Evolutionary conservation across 1,140 invertebrate genomes (phyloP).

Genomic region (Metaphire vulgaris): DNA sequence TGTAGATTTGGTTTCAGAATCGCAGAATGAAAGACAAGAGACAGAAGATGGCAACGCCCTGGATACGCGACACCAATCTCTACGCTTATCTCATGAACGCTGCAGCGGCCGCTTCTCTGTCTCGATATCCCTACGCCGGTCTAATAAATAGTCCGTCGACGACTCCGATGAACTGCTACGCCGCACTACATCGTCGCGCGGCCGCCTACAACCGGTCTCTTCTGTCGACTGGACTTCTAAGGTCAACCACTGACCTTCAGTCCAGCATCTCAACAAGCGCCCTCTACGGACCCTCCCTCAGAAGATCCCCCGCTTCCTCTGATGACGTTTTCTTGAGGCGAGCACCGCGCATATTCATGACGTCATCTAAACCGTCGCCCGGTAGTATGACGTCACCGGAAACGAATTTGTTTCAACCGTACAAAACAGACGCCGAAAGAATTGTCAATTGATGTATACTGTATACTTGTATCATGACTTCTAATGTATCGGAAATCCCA

Average conservation of each 20-base stretch:
- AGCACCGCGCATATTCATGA: not conserved
- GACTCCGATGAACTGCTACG: conserved; percentile 35
- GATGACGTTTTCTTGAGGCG: not conserved
- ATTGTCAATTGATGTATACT: not conserved
- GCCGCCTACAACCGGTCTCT: conserved; percentile 15
- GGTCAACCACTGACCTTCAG: not conserved
- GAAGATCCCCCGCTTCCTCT: not conserved
- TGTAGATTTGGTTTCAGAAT: conserved; percentile 99
- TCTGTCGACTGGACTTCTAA: not conserved
- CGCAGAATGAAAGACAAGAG: conserved; percentile 98
- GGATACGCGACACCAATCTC: conserved; percentile 89
- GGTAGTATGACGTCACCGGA: not conserved
- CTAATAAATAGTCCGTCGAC: not conserved
- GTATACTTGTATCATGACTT: too few relatives aligned
- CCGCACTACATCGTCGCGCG: conserved; percentile 25
- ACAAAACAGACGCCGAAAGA: conserved; percentile 14
- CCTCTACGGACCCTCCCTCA: too few relatives aligned
- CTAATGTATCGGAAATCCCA: too few relatives aligned
- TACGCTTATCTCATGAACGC: conserved; percentile 85
- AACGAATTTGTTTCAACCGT: conserved; percentile 28
- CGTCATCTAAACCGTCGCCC: not conserved
- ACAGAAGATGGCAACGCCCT: conserved; percentile 81
- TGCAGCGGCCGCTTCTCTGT: conserved; percentile 47
- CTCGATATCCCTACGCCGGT: conserved; percentile 15
- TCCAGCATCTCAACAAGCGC: not conserved